These are phyloP conservation scores for Dromius quadrimaculatus DNA, from an alignment of 2,888 invertebrate genomes.

Conservation along the genomic window DNA sequence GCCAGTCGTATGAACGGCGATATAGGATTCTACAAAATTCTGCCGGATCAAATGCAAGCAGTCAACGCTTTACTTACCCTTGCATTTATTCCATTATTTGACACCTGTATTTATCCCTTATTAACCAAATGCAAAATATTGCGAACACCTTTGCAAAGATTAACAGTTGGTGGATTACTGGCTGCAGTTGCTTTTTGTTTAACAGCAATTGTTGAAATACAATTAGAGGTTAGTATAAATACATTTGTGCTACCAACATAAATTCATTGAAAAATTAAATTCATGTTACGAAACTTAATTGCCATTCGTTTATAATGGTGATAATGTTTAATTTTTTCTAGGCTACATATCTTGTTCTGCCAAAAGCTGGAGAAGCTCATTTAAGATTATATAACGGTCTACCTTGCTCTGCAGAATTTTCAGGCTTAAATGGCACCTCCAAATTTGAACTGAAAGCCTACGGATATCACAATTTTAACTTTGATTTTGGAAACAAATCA, in stretches of 20 bases:
- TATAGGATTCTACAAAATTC: slow-evolving; percentile 78
- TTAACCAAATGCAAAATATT: slow-evolving; percentile 77
- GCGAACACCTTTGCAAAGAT: slow-evolving; percentile 85
- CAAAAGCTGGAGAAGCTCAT: slow-evolving; percentile 72
- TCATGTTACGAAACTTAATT: no score
- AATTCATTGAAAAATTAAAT: neutral
- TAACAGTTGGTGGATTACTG: slow-evolving; percentile 88
- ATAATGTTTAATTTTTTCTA: slow-evolving; percentile 12
- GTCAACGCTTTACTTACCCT: slow-evolving; percentile 89
- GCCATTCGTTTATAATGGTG: no score
- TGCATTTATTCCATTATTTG: slow-evolving; percentile 86
- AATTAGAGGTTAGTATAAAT: slow-evolving; percentile 73
- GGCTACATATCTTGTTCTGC: slow-evolving; percentile 68
- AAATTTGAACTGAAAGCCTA: neutral
- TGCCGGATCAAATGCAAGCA: slow-evolving; percentile 97
- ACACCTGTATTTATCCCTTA: slow-evolving; percentile 83
- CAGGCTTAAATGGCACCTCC: neutral
- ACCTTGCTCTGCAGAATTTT: slow-evolving; percentile 67
- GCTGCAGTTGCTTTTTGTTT: slow-evolving; percentile 88
- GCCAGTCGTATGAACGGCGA: slow-evolving; percentile 89
- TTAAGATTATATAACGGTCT: slow-evolving; percentile 79
- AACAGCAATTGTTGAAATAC: slow-evolving; percentile 86
- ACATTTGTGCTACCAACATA: no score
- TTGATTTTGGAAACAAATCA: neutral
- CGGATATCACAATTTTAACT: neutral